Conservation (phyloP, 2,113 vertebrate genomes). For the Falco punctatus region DNA sequence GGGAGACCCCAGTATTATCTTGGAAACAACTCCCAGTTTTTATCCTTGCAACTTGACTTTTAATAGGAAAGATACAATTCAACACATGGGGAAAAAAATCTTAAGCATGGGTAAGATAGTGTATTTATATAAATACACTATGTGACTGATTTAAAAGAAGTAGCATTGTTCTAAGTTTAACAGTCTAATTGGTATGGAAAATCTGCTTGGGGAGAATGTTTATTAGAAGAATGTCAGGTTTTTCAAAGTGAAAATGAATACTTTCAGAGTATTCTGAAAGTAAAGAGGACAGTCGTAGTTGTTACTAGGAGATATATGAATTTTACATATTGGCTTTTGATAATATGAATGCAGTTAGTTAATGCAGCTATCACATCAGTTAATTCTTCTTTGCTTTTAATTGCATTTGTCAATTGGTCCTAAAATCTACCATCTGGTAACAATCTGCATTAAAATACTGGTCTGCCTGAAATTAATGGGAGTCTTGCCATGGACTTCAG, state of each 20-base stretch:
- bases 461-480: background rate
- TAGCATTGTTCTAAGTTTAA: background rate
- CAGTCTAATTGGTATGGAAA: background rate
- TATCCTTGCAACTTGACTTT: background rate
- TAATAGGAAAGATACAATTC: background rate
- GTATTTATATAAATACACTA: background rate
- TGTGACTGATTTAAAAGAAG: background rate
- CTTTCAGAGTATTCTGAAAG: background rate
- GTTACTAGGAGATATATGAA: background rate
- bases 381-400: background rate
- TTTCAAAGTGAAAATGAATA: background rate
- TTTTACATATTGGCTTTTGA: background rate
- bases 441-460: background rate
- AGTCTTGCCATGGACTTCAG: conserved; percentile 10
- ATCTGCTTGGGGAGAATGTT: background rate
- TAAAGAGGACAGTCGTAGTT: background rate
- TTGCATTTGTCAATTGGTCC: background rate
- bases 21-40: background rate
- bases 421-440: conserved; percentile 38
- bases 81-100: fast-evolving
- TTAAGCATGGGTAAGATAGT: background rate
- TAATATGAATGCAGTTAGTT: background rate
- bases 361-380: background rate
- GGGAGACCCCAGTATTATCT: background rate
- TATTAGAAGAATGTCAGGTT: background rate